Base-by-base conservation (phyloP, 2,113 vertebrate genomes). In the Cyprinodon brontotheroides region DNA sequence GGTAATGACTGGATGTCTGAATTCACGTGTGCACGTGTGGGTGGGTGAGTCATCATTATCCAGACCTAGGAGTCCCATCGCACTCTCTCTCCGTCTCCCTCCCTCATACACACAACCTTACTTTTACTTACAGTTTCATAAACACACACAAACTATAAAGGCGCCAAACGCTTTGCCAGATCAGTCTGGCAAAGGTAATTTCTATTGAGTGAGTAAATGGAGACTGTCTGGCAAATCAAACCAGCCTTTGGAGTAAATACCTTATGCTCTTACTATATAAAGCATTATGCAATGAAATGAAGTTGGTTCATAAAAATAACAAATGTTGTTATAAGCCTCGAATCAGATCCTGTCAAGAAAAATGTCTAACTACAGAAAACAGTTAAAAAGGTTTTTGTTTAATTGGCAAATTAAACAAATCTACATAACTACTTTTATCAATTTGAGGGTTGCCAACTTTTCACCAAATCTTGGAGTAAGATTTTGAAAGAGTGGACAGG, bases 41-140 rank as follows among this genome's bases (percentile, higher is more conserved):
- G 81, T 71, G 80, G 85, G 77, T 87, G 88, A 91, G 77, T 91
- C 87, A 89, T 89, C 80, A 70, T 69, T 68, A 70, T 85, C 70
- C 68, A 72, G 65, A 73, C 83, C 57, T 76, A 83, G 70, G 71
- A 82, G 79, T 83, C 77, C 76, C 62, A 83, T 77, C 61, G 20
- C 64, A 68, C 69, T 22, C 64, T 29, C 62, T 45, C 20, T 17
- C 29, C 29, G 29, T 29, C 29, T 29, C 29, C 29, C 29, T 29
- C 29, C 29, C 29, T 29, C 29, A 29, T 29, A 29, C 68, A 37
- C 63, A 68, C 65, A 70, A 43, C 37, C 71, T 48, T 20, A 64
- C 40, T 22, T 57, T 57, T 57, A 38, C 65, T 68, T 45, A 70
- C 59, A 68, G 48, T 50, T 45, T n/a, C 73, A 65, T 47, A 71